Base-by-base conservation (phyloP, 2,888 invertebrate species). In the Chymomyza amoena region DNA sequence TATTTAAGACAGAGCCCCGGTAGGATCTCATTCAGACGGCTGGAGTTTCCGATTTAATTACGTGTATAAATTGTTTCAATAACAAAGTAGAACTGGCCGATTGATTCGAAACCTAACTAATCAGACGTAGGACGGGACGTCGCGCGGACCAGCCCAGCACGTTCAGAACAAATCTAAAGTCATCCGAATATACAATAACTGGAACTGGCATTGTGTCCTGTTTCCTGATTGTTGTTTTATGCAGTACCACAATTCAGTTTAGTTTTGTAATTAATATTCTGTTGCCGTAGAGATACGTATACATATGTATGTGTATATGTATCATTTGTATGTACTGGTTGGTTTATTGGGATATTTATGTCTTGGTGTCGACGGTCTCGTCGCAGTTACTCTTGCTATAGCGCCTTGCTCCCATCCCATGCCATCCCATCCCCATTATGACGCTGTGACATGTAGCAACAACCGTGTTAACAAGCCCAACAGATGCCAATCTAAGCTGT, bases 31-130 rank as follows among this genome's bases (percentile, higher is more conserved):
- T 45, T 45, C 39, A 32, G 32, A 45, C 57, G 57, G 1, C 25
- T 57, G 20, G 71, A 70, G 66, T 73, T 75, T 72, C 69, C 72
- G 76, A 69, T 81, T 86, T 85, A 85, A 85, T 85, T 85, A 84
- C 88, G 80, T 86, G 88, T 81, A 88, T 85, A 85, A 85, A 85
- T 88, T 85, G 84, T 73, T 74, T 74, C 87, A 84, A 84, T 87
- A 84, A 84, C 74, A 80, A 82, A 80, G 78, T 84, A 80, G 86
- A 84, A 84, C 79, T 73, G 71, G 75, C 66, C 56, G 56, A 32
- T 60, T 54, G 54, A 57, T 9, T 57, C 20, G 6, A 10, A 54
- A 9, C 9, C 3, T 18, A 2, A 54, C 18, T 15, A 51, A 51
- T 51, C 51, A 51, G 51, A 51, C 7, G 52, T 9, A 6, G 16